phyloP scores from a whole-genome alignment of 2,113 vertebrate species.

The Cepphus grylle region DNA sequence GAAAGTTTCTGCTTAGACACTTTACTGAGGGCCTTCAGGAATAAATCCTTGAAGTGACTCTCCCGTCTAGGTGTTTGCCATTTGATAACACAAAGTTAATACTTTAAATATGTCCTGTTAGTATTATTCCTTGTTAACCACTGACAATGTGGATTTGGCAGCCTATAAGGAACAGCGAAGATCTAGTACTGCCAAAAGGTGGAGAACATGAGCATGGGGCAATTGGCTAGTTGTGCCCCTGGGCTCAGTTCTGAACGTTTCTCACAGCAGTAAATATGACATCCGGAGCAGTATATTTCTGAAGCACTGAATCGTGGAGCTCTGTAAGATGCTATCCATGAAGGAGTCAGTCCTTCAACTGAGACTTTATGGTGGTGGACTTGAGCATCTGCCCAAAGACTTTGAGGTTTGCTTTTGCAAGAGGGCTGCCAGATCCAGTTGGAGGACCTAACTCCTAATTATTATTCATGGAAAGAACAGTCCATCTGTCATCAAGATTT shows the following conservation, averaged over 20 bases:
- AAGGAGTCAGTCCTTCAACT: background rate
- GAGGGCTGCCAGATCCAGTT: background rate
- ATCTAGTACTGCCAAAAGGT: background rate
- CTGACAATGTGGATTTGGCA: background rate
- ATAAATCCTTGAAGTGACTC: background rate
- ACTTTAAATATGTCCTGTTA: background rate
- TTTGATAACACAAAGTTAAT: background rate
- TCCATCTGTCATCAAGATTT: slow-evolving; percentile 21
- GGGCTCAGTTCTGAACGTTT: background rate
- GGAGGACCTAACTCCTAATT: background rate
- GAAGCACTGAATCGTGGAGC: background rate
- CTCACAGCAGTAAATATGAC: background rate
- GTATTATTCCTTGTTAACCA: background rate
- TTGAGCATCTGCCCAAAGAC: background rate
- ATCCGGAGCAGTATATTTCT: background rate
- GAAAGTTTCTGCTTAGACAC: background rate
- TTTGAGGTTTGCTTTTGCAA: background rate
- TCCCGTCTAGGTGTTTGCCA: background rate
- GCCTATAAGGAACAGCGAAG: background rate
- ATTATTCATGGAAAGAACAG: background rate
- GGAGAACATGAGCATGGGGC: too few species aligned
- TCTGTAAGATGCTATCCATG: background rate
- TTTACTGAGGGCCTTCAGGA: background rate
- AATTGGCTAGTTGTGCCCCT: background rate
- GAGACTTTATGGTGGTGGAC: background rate